Evolutionary conservation across 1,140 invertebrate genomes (phyloP), one percentile per base, ranked within the genome.

Genomic region (Brachionus plicatilis): DNA sequence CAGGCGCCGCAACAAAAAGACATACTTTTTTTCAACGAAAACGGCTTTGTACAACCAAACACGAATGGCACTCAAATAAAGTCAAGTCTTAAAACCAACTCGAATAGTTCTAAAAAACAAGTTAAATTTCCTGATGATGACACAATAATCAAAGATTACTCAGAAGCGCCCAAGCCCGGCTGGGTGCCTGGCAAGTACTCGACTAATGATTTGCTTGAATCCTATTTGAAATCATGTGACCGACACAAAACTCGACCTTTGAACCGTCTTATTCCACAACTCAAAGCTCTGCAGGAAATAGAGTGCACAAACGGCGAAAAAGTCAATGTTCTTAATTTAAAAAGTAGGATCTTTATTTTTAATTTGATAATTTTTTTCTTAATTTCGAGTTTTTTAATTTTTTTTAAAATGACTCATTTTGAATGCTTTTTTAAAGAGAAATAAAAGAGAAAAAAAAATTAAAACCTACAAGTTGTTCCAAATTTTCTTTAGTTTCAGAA

Each of bases 271-370:
- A 17, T 82, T 20, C 50, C 79, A 37, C 79, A 82, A 41, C 43
- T 82, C 6, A 82, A 82, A 47, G 79, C 79, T 14, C 27, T 82
- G 6, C 79, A 82, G 12, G 79, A 82, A n/a, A 33, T 82, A 11
- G 79, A 82, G 8, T 82, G 79, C 41, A 27, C 53, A 41, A 82
- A 82, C 45, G 79, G 79, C 1, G 79, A 82, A 82, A 82, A 82
- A 68, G 79, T 82, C 37, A 82, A 82, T 45, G 79, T 82, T 8
- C 37, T 82, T 29, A 82, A 82, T 82, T 82, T 82, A 68, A 82
- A 82, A 68, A 82, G 72, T 76, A 29, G n/a, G 20, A 11, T 70
- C 1, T 66, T 66, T 3, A 3, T 66, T 66, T 29, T 20, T 65
- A 29, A 29, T 29, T 29, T 29, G 0, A 29, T 29, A 1, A 24